Conservation (phyloP, 2,888 invertebrate species). For the Arge pagana region DNA sequence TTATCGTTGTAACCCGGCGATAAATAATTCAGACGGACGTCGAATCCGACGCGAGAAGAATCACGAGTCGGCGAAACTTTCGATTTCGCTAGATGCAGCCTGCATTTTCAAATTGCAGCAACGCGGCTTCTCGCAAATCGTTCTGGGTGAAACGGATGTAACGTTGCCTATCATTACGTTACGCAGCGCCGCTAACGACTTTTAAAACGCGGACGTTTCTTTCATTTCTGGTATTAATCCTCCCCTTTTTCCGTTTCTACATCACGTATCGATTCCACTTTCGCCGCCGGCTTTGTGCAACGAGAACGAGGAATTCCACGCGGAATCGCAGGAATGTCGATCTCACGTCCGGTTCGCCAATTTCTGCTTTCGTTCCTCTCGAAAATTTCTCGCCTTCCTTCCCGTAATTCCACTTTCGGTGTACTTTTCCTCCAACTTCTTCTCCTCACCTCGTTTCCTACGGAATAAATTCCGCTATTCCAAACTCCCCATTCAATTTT, state of each 20-base stretch:
- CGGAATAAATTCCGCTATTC: no score
- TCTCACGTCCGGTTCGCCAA: not conserved
- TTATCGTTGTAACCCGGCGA: conserved; percentile 12
- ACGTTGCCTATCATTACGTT: no score
- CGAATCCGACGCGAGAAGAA: not conserved
- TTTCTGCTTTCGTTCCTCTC: not conserved
- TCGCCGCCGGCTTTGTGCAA: not conserved
- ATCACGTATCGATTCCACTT: not conserved
- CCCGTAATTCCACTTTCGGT: conserved; percentile 13
- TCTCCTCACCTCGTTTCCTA: not conserved
- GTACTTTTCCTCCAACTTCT: no score
- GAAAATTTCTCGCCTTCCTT: conserved; percentile 3
- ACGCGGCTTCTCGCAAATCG: no score
- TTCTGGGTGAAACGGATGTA: no score
- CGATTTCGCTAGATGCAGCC: no score
- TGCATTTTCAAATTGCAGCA: no score
- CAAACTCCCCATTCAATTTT: no score
- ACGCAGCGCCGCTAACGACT: no score
- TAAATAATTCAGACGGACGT: conserved; percentile 9
- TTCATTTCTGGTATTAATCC: no score
- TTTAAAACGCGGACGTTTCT: no score
- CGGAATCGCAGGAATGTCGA: not conserved
- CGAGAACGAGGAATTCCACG: not conserved
- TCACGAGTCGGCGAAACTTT: conserved; percentile 2
- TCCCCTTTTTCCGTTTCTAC: no score